Conservation (phyloP, 2,113 vertebrate genomes). For the Prochilodus magdalenae region DNA sequence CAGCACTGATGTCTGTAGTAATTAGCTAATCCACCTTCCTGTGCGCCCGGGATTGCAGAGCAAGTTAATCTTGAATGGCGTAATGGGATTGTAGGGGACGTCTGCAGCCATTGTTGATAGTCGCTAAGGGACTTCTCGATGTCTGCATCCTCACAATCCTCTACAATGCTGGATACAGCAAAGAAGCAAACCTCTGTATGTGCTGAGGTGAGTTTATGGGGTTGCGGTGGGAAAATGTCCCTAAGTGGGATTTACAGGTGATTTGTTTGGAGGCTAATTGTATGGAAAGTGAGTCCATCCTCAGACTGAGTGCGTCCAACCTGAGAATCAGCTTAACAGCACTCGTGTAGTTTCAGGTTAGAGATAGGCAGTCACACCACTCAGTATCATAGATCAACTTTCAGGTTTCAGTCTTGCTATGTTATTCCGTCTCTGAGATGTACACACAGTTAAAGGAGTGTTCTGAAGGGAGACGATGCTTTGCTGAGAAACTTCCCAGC, state of each 20-base stretch:
- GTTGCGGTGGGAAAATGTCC: neutral
- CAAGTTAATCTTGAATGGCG: constrained; percentile 71
- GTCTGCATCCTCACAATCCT: constrained; percentile 46
- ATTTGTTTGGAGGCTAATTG: neutral
- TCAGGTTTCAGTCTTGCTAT: too few species aligned
- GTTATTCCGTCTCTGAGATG: too few species aligned
- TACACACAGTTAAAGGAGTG: too few species aligned
- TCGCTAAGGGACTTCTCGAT: constrained; percentile 46
- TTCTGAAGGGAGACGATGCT: too few species aligned
- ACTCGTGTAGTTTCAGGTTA: too few species aligned
- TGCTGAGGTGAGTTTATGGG: constrained; percentile 52
- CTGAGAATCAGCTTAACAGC: neutral
- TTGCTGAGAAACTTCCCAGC: too few species aligned
- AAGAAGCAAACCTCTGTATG: constrained; percentile 52
- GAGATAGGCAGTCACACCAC: neutral
- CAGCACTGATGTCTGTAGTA: constrained; percentile 67
- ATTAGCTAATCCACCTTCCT: constrained; percentile 74
- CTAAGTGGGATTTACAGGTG: neutral
- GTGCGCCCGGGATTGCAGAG: constrained; percentile 62
- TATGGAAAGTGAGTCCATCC: neutral
- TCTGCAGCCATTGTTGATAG: constrained; percentile 66
- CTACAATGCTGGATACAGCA: constrained; percentile 56
- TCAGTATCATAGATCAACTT: neutral
- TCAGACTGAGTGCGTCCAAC: neutral
- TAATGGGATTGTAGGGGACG: constrained; percentile 69